These are phyloP conservation scores for Micromys minutus DNA, from an alignment of 2,113 vertebrate genomes.

Conservation along the genomic window DNA sequence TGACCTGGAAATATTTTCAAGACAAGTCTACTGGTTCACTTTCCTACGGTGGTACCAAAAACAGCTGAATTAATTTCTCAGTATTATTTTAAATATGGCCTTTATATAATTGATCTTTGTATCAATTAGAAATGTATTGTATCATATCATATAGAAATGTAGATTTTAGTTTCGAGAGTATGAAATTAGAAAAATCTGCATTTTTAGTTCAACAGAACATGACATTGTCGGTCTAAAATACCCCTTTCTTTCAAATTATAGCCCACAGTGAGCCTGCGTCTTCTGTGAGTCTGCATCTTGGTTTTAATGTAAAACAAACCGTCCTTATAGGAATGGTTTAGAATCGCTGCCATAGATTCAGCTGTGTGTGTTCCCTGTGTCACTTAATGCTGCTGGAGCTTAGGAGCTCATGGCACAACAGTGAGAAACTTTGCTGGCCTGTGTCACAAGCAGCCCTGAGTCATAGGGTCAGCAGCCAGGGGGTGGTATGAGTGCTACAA, in stretches of 20 bases:
- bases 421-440: background rate
- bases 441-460: background rate
- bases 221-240: background rate
- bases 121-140: background rate
- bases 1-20: constrained; percentile 3
- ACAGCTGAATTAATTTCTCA: constrained; percentile 11
- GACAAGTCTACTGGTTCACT: background rate
- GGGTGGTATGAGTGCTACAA: background rate
- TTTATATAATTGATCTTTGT: constrained; percentile 26
- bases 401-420: background rate
- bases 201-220: background rate
- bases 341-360: background rate
- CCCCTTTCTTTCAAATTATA: background rate
- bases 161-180: constrained; percentile 2
- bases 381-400: background rate
- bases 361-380: background rate
- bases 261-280: background rate
- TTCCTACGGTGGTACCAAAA: background rate
- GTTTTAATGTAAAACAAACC: constrained; percentile 6
- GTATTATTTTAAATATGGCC: constrained; percentile 30
- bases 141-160: background rate
- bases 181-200: background rate
- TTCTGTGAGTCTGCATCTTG: background rate
- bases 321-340: background rate
- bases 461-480: background rate